Conservation (phyloP, 2,888 invertebrate genomes). For the Conus canariensis region DNA sequence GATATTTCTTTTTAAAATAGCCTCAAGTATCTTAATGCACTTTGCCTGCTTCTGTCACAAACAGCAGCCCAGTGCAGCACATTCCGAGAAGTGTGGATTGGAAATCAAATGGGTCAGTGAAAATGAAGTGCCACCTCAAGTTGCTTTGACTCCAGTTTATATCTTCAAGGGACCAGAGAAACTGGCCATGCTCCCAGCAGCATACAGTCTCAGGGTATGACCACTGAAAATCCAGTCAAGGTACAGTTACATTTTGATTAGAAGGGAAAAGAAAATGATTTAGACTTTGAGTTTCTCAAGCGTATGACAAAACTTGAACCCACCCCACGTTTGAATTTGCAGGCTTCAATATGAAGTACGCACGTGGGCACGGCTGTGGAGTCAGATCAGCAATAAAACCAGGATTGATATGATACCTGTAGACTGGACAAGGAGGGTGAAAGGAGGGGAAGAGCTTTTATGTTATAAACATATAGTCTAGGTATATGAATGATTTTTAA, state of each 20-base stretch:
- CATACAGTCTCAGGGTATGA: too few relatives aligned
- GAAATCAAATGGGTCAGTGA: neutral
- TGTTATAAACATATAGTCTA: too few relatives aligned
- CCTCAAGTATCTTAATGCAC: slow-evolving; percentile 46
- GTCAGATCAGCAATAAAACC: neutral
- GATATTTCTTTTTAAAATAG: slow-evolving; percentile 52
- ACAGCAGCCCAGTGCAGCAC: neutral
- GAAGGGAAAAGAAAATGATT: neutral
- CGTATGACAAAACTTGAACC: too few relatives aligned
- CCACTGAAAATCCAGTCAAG: too few relatives aligned
- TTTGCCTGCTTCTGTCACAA: slow-evolving; percentile 44
- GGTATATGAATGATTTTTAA: too few relatives aligned
- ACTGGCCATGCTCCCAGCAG: neutral
- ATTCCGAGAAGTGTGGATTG: neutral
- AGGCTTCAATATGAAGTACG: neutral
- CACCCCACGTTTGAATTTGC: neutral
- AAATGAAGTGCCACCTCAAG: neutral
- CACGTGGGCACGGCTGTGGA: neutral
- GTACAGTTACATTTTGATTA: too few relatives aligned
- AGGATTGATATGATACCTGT: neutral
- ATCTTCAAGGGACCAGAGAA: neutral
- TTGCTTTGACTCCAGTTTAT: neutral
- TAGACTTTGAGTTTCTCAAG: too few relatives aligned
- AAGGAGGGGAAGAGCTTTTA: too few relatives aligned
- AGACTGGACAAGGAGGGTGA: neutral